Percentiles rank a stretch among this genome's conserved stretches.
phyloP scores from a whole-genome alignment of 2,113 vertebrate genomes.

The Cricetomys ansorgei region DNA sequence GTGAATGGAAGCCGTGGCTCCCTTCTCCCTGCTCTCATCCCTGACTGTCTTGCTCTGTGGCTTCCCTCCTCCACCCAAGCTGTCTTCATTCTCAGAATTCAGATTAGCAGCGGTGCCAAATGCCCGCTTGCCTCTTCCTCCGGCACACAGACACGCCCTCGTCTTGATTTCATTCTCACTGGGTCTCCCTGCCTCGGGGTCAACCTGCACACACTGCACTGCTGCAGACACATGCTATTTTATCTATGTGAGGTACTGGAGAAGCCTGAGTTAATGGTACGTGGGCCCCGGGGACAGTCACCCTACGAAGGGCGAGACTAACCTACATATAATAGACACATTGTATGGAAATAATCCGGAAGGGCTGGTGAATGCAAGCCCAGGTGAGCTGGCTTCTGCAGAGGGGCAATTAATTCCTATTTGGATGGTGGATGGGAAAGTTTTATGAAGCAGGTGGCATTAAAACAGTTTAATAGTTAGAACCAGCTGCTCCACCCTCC shows the following conservation, averaged over 20 bases:
- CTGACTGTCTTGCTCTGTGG: not conserved
- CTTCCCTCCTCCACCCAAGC: not conserved
- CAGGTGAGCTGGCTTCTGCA: not conserved
- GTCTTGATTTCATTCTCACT: not conserved
- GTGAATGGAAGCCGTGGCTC: not conserved
- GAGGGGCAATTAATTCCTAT: not conserved
- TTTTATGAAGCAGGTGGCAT: conserved; percentile 18
- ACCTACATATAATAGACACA: not conserved
- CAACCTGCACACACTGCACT: not conserved
- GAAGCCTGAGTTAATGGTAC: not conserved
- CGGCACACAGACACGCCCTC: rapidly evolving
- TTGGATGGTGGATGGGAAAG: not conserved
- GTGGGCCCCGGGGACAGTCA: not conserved
- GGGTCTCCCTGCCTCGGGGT: not conserved
- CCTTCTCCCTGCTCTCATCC: not conserved
- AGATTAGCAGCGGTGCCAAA: not conserved
- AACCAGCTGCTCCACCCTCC: not conserved
- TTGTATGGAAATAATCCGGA: not conserved
- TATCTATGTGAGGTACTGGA: not conserved
- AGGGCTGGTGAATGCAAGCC: not conserved
- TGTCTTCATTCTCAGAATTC: not conserved
- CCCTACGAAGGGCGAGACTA: too few species aligned
- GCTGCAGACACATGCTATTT: not conserved
- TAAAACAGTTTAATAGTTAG: not conserved
- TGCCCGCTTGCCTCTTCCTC: not conserved